These are phyloP conservation scores for Scaptomyza caliginosa DNA, from an alignment of 2,888 invertebrate genomes.

Conservation along the genomic window DNA sequence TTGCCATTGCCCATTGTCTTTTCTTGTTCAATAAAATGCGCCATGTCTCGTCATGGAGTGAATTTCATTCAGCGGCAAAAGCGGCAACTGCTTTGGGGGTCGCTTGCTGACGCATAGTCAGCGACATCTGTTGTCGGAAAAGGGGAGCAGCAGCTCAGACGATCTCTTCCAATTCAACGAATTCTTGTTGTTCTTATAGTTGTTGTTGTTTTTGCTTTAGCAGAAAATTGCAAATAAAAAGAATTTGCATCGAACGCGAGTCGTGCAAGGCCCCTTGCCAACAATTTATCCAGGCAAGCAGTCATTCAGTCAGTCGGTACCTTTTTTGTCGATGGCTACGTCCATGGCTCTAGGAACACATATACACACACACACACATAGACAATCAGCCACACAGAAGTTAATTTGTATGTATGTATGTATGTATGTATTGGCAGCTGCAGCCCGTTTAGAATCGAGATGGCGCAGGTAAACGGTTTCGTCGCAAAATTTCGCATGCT, in stretches of 20 bases:
- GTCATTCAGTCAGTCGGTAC: conserved; percentile 38
- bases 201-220: conserved; percentile 12
- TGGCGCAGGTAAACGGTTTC: conserved; percentile 54
- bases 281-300: conserved; percentile 4
- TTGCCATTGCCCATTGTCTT: conserved; percentile 63
- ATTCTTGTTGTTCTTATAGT: conserved; percentile 12
- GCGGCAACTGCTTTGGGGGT: conserved; percentile 51
- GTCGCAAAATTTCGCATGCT: conserved; percentile 56
- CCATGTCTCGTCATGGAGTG: conserved; percentile 38
- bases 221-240: conserved; percentile 25
- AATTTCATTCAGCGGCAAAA: conserved; percentile 58
- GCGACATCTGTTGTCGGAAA: conserved; percentile 14
- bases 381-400: background rate
- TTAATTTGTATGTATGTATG: conserved; percentile 4
- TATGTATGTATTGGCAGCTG: conserved; percentile 54
- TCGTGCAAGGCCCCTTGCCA: conserved; percentile 12
- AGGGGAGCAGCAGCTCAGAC: conserved; percentile 1
- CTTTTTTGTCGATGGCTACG: conserved; percentile 43
- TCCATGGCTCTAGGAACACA: conserved; percentile 42
- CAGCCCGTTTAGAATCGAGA: conserved; percentile 54
- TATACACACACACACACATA: background rate
- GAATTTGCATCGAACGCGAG: conserved; percentile 40
- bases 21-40: conserved; percentile 69
- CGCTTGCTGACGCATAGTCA: conserved; percentile 55
- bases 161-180: conserved; percentile 50